Evolutionary conservation across 1,140 invertebrate genomes (phyloP).

Genomic region (Sinonovacula constricta): DNA sequence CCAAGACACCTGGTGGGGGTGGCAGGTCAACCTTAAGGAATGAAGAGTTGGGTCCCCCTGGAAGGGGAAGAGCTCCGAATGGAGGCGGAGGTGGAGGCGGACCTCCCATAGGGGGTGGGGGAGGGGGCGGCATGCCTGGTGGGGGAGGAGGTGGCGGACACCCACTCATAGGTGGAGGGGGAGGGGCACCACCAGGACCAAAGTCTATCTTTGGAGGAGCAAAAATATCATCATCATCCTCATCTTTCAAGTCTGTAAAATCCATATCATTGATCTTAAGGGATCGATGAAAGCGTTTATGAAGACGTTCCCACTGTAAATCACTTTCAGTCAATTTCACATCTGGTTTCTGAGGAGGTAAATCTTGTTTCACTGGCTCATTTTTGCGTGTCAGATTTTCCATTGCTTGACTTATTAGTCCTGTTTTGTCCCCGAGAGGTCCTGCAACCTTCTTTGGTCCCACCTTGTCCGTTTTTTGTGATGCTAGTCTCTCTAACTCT

Average conservation of each 20-base stretch:
- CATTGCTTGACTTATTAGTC: constrained; percentile 94
- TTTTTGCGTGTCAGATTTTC: constrained; percentile 84
- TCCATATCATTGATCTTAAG: constrained; percentile 96
- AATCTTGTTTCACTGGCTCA: constrained; percentile 75
- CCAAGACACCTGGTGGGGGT: constrained; percentile 79
- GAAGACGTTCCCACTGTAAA: constrained; percentile 95
- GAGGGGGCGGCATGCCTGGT: constrained; percentile 78
- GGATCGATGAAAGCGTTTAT: constrained; percentile 88
- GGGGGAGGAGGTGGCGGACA: constrained; percentile 78
- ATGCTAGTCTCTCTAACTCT: constrained; percentile 47
- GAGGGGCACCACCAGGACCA: constrained; percentile 81
- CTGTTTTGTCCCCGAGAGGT: constrained; percentile 87
- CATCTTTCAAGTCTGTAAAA: constrained; percentile 92
- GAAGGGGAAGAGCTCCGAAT: constrained; percentile 78
- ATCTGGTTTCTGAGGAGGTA: constrained; percentile 78
- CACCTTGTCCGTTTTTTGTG: constrained; percentile 48
- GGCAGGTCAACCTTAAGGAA: constrained; percentile 74
- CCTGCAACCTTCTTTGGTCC: constrained; percentile 56
- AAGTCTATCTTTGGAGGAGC: constrained; percentile 58
- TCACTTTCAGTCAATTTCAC: constrained; percentile 95
- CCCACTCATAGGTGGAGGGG: constrained; percentile 73
- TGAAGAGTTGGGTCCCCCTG: constrained; percentile 77
- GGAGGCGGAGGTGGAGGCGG: constrained; percentile 74
- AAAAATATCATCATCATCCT: constrained; percentile 79
- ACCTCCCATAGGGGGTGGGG: constrained; percentile 77